phyloP scores from a whole-genome alignment of 2,888 invertebrate genomes.

The Aleiodes alternator region DNA sequence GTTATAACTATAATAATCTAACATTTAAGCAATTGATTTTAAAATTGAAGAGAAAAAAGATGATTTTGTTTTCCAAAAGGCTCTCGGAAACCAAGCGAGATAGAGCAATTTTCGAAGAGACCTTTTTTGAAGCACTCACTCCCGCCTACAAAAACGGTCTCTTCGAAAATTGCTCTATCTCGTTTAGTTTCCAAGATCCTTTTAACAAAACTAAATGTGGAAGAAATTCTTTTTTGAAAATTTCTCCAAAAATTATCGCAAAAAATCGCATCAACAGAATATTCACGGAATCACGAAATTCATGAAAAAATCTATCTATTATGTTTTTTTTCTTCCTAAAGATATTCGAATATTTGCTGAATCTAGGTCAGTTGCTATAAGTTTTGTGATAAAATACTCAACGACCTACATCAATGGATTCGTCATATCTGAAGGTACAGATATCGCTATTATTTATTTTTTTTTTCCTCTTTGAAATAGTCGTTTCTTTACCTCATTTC shows the following conservation, averaged over 20 bases:
- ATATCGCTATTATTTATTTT: conserved; percentile 31
- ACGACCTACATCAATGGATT: conserved; percentile 70
- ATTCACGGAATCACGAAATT: background rate
- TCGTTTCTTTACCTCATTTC: conserved; percentile 33
- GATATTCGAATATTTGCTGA: conserved; percentile 29
- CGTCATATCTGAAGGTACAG: conserved; percentile 31
- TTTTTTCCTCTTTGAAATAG: conserved; percentile 36
- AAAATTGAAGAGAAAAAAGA: no score
- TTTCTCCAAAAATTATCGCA: no score
- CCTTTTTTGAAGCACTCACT: no score
- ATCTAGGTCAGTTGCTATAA: conserved; percentile 65
- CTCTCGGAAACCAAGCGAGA: no score
- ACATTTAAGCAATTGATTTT: no score
- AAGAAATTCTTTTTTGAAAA: background rate
- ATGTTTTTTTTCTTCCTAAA: background rate
- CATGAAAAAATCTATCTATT: conserved; percentile 1
- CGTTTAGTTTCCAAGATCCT: no score
- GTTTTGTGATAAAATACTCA: conserved; percentile 63
- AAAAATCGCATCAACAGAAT: conserved; percentile 12
- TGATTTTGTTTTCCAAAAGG: no score
- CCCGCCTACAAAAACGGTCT: no score
- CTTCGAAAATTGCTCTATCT: no score
- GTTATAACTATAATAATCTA: no score
- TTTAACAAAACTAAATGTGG: no score
- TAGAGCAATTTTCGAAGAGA: no score